phyloP scores from a whole-genome alignment of 2,888 invertebrate species.

The Drosophila anomalata region DNA sequence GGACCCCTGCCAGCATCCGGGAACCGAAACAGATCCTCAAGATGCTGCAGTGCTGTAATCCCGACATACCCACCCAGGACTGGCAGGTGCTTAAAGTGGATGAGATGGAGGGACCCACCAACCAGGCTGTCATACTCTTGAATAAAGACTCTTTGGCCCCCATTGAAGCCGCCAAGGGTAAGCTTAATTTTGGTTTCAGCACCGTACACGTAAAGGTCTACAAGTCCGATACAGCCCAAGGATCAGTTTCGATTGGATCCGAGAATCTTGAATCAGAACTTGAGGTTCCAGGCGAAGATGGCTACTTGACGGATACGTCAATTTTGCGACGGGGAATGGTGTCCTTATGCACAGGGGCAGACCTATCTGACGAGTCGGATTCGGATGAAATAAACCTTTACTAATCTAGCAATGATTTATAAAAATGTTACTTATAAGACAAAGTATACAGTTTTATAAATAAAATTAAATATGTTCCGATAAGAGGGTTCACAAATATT shows the following conservation, averaged over 20 bases:
- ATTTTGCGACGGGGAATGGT: neutral
- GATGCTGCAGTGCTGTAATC: neutral
- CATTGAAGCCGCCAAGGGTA: neutral
- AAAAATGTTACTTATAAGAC: neutral
- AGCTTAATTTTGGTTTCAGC: neutral
- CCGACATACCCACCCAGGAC: neutral
- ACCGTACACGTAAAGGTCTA: neutral
- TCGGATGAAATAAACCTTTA: neutral
- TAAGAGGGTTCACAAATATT: no score
- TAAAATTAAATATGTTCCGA: no score
- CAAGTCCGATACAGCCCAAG: neutral
- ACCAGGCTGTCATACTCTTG: neutral
- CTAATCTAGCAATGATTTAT: neutral
- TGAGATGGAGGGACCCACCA: constrained; percentile 1
- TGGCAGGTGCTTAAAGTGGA: neutral
- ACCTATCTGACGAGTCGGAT: neutral
- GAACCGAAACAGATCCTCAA: neutral
- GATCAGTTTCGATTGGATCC: neutral
- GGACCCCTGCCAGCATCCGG: neutral
- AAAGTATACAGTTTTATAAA: no score
- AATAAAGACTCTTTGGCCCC: neutral
- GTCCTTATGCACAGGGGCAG: neutral
- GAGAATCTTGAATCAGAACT: neutral
- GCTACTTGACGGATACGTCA: neutral
- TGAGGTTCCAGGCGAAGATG: neutral